Evolutionary conservation across 2,888 invertebrate genomes (phyloP).

Genomic region (Oscheius myriophilus): DNA sequence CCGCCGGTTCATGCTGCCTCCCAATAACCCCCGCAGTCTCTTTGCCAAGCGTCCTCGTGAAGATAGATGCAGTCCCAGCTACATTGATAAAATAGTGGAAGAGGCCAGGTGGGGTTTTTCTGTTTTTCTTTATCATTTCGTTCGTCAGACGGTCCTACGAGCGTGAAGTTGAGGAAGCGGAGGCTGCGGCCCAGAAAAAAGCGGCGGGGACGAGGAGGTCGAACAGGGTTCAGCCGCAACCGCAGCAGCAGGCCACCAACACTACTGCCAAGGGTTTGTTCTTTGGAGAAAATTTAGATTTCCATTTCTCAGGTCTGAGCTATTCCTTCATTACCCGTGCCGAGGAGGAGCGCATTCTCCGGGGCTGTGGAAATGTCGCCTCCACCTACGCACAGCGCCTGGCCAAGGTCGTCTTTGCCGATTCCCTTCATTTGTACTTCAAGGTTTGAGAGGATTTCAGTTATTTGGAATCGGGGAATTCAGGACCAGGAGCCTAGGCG

Average conservation of each 20-base stretch:
- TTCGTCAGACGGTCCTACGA: background rate
- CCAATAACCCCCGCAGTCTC: too few species aligned
- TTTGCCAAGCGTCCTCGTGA: too few species aligned
- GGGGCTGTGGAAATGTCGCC: constrained; percentile 36
- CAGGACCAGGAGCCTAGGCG: constrained; percentile 53
- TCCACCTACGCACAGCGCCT: constrained; percentile 55
- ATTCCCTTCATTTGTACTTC: constrained; percentile 54
- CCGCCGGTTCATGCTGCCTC: too few species aligned
- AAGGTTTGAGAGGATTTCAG: constrained; percentile 38
- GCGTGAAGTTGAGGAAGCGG: background rate
- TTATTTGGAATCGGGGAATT: background rate
- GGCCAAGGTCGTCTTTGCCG: constrained; percentile 48
- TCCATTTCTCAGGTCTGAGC: constrained; percentile 26
- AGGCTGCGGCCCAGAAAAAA: background rate
- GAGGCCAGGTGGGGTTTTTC: constrained; percentile 2
- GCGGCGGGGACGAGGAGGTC: background rate
- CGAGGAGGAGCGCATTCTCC: constrained; percentile 47
- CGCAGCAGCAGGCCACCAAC: background rate
- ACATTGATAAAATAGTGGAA: background rate
- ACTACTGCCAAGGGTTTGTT: background rate
- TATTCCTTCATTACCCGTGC: constrained; percentile 50
- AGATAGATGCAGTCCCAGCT: background rate
- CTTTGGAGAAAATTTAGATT: background rate
- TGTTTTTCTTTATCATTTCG: background rate
- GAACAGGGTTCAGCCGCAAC: background rate